phyloP scores from a whole-genome alignment of 2,113 vertebrate species.

The human region DNA sequence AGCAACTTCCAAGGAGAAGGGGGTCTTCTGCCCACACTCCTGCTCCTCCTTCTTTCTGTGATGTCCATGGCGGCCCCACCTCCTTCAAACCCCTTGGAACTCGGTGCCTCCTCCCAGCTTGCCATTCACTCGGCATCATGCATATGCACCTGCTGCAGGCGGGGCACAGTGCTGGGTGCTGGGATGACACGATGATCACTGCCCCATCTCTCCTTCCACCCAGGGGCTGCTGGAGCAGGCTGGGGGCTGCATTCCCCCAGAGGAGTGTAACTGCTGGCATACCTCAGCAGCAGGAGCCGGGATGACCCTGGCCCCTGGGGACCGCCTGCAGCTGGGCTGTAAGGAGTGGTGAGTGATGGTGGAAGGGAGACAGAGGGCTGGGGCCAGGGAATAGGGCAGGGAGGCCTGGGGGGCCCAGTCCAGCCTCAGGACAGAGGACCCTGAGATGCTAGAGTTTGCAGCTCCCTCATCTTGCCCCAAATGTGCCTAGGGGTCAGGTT shows the following conservation, averaged over 20 bases:
- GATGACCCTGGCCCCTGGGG: slow-evolving; percentile 82
- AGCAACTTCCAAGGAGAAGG: background rate
- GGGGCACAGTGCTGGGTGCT: accelerated
- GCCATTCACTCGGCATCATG: accelerated
- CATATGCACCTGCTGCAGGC: background rate
- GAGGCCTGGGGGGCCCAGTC: no score
- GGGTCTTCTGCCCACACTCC: background rate
- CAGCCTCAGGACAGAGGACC: background rate
- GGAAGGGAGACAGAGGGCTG: background rate
- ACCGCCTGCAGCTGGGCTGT: slow-evolving; percentile 84
- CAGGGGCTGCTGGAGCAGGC: slow-evolving; percentile 91
- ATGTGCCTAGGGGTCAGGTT: background rate
- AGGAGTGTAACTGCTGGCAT: slow-evolving; percentile 87
- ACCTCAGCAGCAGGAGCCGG: slow-evolving; percentile 57
- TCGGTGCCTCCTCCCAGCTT: background rate
- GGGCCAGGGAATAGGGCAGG: no score
- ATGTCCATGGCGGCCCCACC: accelerated
- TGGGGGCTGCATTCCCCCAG: slow-evolving; percentile 83
- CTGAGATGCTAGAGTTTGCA: background rate
- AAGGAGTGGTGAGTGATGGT: slow-evolving; percentile 87
- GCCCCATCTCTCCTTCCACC: background rate
- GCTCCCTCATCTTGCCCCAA: background rate
- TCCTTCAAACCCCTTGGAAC: background rate
- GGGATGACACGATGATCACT: background rate
- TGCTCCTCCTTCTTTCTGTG: accelerated